phyloP scores from a whole-genome alignment of 2,113 vertebrate species.

The Coptodon rendalli region DNA sequence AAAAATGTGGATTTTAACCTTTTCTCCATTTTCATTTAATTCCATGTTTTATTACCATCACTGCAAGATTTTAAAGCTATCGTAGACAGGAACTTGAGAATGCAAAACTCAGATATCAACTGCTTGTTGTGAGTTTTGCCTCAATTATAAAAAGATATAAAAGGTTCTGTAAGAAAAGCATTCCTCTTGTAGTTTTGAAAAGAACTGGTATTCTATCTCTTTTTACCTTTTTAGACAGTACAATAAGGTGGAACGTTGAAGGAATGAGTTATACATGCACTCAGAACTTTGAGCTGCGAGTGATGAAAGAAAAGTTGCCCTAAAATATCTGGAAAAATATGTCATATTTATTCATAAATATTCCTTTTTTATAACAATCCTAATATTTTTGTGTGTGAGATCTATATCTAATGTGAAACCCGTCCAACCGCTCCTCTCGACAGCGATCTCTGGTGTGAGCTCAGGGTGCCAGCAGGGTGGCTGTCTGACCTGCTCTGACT shows the following conservation, averaged over 20 bases:
- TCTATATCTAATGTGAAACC: background rate
- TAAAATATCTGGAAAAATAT: background rate
- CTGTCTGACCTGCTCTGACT: constrained; percentile 95
- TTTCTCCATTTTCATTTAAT: background rate
- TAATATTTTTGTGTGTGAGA: background rate
- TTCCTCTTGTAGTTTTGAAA: background rate
- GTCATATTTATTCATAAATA: background rate
- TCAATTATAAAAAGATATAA: background rate
- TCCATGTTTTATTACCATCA: background rate
- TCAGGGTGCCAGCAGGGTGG: constrained; percentile 92
- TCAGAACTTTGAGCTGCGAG: background rate
- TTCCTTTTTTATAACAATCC: background rate
- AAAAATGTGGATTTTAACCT: background rate
- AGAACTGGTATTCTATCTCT: background rate
- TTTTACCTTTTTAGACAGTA: background rate
- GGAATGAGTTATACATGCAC: background rate
- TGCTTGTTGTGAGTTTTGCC: background rate
- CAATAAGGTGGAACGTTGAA: background rate
- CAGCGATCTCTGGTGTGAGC: constrained; percentile 86
- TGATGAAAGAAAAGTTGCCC: background rate
- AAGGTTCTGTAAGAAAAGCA: background rate
- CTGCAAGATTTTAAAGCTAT: background rate
- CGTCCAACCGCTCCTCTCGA: constrained; percentile 35
- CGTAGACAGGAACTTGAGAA: background rate
- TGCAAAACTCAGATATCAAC: background rate